These are phyloP conservation scores for Papilio elwesi DNA, from an alignment of 2,888 invertebrate genomes.

Conservation along the genomic window DNA sequence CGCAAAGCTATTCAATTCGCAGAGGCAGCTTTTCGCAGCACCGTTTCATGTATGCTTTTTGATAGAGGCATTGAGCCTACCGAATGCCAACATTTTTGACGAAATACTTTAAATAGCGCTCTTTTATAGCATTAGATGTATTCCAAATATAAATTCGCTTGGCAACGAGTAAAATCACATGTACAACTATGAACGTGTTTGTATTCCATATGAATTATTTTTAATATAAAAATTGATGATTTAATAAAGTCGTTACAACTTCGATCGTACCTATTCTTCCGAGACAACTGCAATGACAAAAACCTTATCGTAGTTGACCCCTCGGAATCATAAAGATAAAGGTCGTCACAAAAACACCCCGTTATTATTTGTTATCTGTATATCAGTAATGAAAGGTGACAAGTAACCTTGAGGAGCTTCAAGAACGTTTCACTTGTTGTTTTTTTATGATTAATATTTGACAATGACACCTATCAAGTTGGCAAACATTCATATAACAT, in stretches of 20 bases:
- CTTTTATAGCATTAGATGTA: not conserved
- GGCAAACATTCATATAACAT: not conserved
- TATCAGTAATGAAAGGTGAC: constrained; percentile 20
- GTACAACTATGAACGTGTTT: not conserved
- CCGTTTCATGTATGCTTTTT: constrained; percentile 68
- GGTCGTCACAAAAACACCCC: constrained; percentile 29
- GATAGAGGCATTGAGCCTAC: constrained; percentile 51
- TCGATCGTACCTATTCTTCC: constrained; percentile 25
- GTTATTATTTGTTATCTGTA: constrained; percentile 35
- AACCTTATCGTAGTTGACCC: constrained; percentile 46
- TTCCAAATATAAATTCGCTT: constrained; percentile 22
- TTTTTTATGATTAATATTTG: constrained; percentile 9
- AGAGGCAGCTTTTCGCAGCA: constrained; percentile 66
- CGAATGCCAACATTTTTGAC: constrained; percentile 20
- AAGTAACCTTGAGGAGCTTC: constrained; percentile 20
- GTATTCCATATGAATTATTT: not conserved
- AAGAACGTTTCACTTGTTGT: constrained; percentile 23
- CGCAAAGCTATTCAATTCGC: constrained; percentile 75
- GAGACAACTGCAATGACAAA: constrained; percentile 45
- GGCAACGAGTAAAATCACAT: constrained; percentile 15
- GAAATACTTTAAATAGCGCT: constrained; percentile 2
- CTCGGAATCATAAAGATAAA: constrained; percentile 33
- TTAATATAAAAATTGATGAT: not conserved
- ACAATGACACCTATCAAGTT: not conserved
- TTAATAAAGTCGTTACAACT: not conserved